Evolutionary conservation across 2,888 invertebrate species (phyloP).

Genomic region (Chrysolina haemoptera): DNA sequence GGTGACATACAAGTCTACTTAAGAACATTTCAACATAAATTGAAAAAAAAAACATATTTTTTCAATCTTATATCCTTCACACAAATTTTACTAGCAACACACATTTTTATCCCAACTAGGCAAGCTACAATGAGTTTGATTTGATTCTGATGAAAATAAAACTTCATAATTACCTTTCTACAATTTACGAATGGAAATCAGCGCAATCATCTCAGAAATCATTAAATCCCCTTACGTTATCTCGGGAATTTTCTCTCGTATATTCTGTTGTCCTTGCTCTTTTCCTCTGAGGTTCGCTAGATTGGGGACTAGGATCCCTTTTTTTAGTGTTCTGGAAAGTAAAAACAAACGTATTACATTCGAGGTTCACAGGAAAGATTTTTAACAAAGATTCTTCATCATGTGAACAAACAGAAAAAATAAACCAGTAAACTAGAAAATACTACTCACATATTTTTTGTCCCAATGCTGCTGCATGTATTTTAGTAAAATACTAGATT

Average conservation of each 20-base stretch:
- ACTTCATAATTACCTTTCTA: constrained; percentile 4
- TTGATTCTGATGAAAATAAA: neutral
- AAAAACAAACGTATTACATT: neutral
- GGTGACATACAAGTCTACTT: no score
- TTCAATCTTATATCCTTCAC: no score
- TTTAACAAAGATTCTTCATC: neutral
- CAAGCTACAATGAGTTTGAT: neutral
- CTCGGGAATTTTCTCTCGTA: constrained; percentile 49
- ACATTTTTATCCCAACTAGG: no score
- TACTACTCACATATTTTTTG: constrained; percentile 76
- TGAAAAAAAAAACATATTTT: no score
- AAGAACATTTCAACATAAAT: no score
- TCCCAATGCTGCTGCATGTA: constrained; percentile 97
- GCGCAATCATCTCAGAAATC: constrained; percentile 35
- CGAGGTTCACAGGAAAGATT: no score
- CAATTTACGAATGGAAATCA: neutral
- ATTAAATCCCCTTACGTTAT: constrained; percentile 38
- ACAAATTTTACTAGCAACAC: no score
- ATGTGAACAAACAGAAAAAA: neutral
- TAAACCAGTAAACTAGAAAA: neutral
- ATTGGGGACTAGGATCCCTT: constrained; percentile 62
- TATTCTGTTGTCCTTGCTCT: constrained; percentile 63
- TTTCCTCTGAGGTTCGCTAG: constrained; percentile 66
- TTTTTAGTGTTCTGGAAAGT: constrained; percentile 36
- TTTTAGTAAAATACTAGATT: constrained; percentile 92